Evolutionary conservation across 1,140 invertebrate species (phyloP).

Genomic region (Listronotus oregonensis): DNA sequence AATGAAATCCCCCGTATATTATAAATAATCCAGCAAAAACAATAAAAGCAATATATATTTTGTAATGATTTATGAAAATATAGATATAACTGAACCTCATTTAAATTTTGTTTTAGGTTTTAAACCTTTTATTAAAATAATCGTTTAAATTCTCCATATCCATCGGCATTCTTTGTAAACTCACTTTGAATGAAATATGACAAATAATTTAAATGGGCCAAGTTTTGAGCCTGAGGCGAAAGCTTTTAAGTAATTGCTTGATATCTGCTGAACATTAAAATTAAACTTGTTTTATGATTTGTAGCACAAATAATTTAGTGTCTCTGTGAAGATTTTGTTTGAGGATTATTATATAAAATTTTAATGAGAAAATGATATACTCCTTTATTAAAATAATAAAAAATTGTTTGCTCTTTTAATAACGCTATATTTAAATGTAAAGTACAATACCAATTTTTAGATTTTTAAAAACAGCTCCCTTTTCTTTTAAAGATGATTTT

Average conservation of each 20-base stretch:
- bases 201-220: conserved; percentile 19
- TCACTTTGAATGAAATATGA: conserved; percentile 12
- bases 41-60: conserved; percentile 8
- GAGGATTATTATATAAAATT: too few relatives aligned
- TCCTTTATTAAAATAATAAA: too few relatives aligned
- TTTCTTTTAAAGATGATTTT: too few relatives aligned
- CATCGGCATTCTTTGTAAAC: conserved; percentile 24
- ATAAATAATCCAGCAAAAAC: conserved; percentile 11
- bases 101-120: conserved; percentile 22
- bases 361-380: too few relatives aligned
- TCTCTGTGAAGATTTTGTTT: too few relatives aligned
- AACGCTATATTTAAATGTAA: too few relatives aligned
- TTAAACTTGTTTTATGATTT: conserved; percentile 28
- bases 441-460: too few relatives aligned
- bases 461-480: too few relatives aligned
- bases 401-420: too few relatives aligned
- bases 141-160: conserved; percentile 18
- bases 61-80: too few relatives aligned
- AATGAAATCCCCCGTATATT: too few relatives aligned
- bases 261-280: conserved; percentile 22
- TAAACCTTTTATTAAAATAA: conserved; percentile 28
- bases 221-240: conserved; percentile 15
- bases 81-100: too few relatives aligned
- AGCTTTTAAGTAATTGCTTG: conserved; percentile 30
- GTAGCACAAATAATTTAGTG: conserved; percentile 7